Conservation (phyloP, 2,888 invertebrate genomes). For the Torymus auratus region DNA sequence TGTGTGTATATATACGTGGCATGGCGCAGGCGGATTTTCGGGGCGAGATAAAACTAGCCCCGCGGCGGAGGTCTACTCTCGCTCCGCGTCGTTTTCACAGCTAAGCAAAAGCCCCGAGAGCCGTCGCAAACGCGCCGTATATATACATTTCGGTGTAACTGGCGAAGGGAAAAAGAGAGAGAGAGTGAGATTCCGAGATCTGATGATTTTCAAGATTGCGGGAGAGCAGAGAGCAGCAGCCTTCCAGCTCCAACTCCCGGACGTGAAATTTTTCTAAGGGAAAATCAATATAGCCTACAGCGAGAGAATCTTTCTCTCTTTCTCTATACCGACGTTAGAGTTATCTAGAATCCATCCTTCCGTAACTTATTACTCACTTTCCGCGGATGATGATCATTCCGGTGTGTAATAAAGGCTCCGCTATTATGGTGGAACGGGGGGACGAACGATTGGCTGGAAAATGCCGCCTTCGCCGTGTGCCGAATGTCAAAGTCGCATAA, state of each 20-base stretch:
- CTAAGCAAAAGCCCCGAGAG: slow-evolving; percentile 27
- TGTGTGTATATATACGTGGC: not conserved
- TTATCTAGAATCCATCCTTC: slow-evolving; percentile 1
- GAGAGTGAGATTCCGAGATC: slow-evolving; percentile 23
- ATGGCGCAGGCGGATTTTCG: too few species aligned
- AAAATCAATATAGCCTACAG: slow-evolving; percentile 49
- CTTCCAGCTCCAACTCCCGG: slow-evolving; percentile 13
- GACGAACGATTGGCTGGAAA: too few species aligned
- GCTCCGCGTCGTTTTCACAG: slow-evolving; percentile 30
- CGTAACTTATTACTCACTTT: slow-evolving; percentile 10
- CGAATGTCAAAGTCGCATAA: too few species aligned
- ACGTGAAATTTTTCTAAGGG: slow-evolving; percentile 23
- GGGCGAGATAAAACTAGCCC: slow-evolving; percentile 19
- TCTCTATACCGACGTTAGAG: not conserved
- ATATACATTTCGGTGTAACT: not conserved
- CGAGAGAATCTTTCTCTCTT: not conserved
- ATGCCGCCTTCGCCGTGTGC: too few species aligned
- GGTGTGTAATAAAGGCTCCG: too few species aligned
- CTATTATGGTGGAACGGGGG: too few species aligned
- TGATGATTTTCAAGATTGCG: slow-evolving; percentile 34
- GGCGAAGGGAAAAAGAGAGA: not conserved
- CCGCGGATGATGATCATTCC: slow-evolving; percentile 12
- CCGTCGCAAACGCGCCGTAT: not conserved
- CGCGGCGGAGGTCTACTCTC: not conserved
- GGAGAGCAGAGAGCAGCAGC: not conserved